Conservation (phyloP, 2,888 invertebrate genomes). For the Phorcus lineatus region DNA sequence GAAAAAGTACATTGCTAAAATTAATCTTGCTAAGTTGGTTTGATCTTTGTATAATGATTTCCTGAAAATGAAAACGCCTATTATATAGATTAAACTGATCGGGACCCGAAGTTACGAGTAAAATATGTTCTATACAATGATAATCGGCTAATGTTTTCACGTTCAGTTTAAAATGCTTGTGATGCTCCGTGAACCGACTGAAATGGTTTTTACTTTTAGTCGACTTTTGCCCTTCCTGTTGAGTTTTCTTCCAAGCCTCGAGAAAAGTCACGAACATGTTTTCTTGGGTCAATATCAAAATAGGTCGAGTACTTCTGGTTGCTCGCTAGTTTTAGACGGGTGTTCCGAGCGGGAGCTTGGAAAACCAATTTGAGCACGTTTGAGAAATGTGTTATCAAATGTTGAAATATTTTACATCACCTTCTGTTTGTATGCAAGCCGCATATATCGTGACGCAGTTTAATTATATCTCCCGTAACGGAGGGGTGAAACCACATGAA, state of each 20-base stretch:
- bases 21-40: too few relatives aligned
- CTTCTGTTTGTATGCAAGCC: not conserved
- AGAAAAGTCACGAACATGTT: constrained; percentile 19
- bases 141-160: not conserved
- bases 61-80: too few relatives aligned
- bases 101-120: not conserved
- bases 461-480: too few relatives aligned
- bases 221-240: not conserved
- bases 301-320: not conserved
- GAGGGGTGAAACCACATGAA: too few relatives aligned
- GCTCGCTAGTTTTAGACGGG: not conserved
- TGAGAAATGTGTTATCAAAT: not conserved
- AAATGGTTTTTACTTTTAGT: not conserved
- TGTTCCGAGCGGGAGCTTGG: not conserved
- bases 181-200: not conserved
- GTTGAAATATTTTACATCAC: constrained; percentile 7
- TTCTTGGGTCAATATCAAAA: not conserved
- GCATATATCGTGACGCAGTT: too few relatives aligned
- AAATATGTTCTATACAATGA: not conserved
- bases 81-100: too few relatives aligned
- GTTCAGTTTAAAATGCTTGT: not conserved
- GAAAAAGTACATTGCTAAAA: too few relatives aligned
- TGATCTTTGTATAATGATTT: too few relatives aligned
- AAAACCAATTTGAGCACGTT: not conserved
- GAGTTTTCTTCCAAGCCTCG: not conserved